These are phyloP conservation scores for Drosophila littoralis DNA, from an alignment of 1,140 invertebrate genomes.

Conservation along the genomic window DNA sequence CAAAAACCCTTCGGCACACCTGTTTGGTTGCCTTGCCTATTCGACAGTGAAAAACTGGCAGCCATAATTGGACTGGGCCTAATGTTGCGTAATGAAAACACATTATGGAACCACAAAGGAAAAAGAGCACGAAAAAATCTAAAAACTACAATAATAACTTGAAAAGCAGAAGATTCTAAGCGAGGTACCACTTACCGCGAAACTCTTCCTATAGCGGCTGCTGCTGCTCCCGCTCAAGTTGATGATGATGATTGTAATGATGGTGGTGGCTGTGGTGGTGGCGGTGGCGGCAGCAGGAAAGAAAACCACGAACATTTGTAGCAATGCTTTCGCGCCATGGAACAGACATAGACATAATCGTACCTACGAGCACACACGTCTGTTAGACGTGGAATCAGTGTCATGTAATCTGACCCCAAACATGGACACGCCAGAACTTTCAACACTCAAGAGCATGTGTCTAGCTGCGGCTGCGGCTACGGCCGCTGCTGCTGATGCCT, in stretches of 20 bases:
- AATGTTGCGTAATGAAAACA: conserved; percentile 80
- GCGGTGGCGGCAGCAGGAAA: conserved; percentile 4
- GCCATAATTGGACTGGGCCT: conserved; percentile 71
- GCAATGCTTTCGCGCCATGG: conserved; percentile 69
- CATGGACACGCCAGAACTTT: conserved; percentile 81
- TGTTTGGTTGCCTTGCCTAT: conserved; percentile 39
- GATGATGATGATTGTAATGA: conserved; percentile 45
- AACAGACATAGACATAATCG: conserved; percentile 45
- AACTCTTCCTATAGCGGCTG: conserved; percentile 12
- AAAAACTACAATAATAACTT: conserved; percentile 50
- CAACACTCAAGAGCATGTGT: conserved; percentile 62
- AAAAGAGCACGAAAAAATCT: conserved; percentile 39
- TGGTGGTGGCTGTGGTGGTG: conserved; percentile 34
- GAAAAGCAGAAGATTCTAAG: conserved; percentile 33
- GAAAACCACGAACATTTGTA: conserved; percentile 61
- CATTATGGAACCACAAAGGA: conserved; percentile 60
- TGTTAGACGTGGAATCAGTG: conserved; percentile 78
- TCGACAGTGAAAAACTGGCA: conserved; percentile 67
- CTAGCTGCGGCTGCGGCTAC: conserved; percentile 16
- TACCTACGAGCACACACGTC: conserved; percentile 53
- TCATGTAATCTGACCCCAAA: conserved; percentile 82
- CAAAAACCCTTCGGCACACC: conserved; percentile 50
- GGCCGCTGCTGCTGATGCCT: background rate
- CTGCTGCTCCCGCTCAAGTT: background rate
- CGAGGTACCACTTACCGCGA: conserved; percentile 28